Evolutionary conservation across 1,140 invertebrate species (phyloP), one percentile per base, ranked within the genome.

Genomic region (Maconellicoccus hirsutus): DNA sequence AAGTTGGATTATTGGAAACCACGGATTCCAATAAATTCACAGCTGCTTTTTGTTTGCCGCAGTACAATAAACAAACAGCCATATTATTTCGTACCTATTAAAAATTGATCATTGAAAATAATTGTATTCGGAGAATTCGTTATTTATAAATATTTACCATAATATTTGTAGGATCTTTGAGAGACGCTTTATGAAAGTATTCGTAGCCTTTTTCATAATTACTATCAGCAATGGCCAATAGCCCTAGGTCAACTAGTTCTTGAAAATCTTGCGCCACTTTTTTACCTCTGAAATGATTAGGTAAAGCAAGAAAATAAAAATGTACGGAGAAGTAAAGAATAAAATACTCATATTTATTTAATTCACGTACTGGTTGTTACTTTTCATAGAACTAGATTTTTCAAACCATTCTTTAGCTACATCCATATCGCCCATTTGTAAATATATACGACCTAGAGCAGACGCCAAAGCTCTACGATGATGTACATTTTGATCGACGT

Each of bases 11-110:
- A 6, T 84, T 82, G 39, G 88, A 84, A 14, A 97, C 86, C 1
- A 91, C 86, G 63, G 86, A 86, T 77, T 96, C 93, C 38, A 96
- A 83, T 1, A 94, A 82, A 4, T 84, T 83, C 12, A 96, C 87
- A 0, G 92, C 91, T 75, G 94, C 89, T 77, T 90, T 91, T 6
- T 97, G 79, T 74, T 88, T 86, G 0, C 94, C 94, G 73, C 89
- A 88, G 77, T 96, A 97, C 0, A 98, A 81, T 1, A 93, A 84
- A 78, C 94, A 96, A 0, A 96, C 93, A 1, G 92, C 89, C 84
- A 95, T 89, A 75, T 98, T 98, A 79, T 97, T 97, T 0, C 91
- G 81, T 21, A 92, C 82, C 86, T 87, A 79, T 16, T 16, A 52
- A 8, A 29, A 80, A 80, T 71, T 73, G 69, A 19, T 63, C 0